Evolutionary conservation across 2,113 vertebrate genomes (phyloP), one percentile per base, ranked within the genome.

Genomic region (Chaetodon trifascialis): DNA sequence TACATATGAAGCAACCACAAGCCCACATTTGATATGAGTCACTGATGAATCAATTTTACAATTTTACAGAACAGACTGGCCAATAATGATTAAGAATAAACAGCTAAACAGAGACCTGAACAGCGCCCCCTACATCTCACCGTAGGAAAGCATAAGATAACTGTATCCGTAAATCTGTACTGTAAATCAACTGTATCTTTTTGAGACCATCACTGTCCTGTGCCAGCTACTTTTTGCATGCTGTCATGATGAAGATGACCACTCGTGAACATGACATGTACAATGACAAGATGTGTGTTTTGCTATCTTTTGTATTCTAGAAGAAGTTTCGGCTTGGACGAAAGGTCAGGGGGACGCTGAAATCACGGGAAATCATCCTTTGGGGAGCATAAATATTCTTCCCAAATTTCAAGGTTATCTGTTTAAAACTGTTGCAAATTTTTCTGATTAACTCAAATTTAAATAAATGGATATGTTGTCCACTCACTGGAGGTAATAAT

Each of bases 21-120:
- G 47, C 73, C 51, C 38, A 68, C 72, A 73, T 55, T 56, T 71
- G n/a, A 16, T 42, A 80, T 86, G 85, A 85, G 65, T 86, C 70
- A 80, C 0, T 62, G 52, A 68, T 16, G 76, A 14, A 30, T 87
- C 71, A n/a, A 40, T 73, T 77, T 76, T 46, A 59, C 62, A 59
- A n/a, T 90, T 75, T 64, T 70, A 54, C 30, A 73, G 12, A 73
- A 52, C 38, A 82, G 65, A 71, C 16, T 36, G 46, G 17, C 0
- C 3, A 84, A 55, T n/a, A 73, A 83, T 23, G 19, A 76, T 77
- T 63, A 64, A 76, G 40, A 6, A 81, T 40, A 76, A 79, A 81
- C 15, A 25, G 42, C 38, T 34, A 70, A 30, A 56, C 4, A 12
- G 19, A 21, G 8, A 64, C 17, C n/a, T 10, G 7, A 38, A 81